These are phyloP conservation scores for Liodrosophila aerea DNA, from an alignment of 2,888 invertebrate genomes.

Conservation along the genomic window DNA sequence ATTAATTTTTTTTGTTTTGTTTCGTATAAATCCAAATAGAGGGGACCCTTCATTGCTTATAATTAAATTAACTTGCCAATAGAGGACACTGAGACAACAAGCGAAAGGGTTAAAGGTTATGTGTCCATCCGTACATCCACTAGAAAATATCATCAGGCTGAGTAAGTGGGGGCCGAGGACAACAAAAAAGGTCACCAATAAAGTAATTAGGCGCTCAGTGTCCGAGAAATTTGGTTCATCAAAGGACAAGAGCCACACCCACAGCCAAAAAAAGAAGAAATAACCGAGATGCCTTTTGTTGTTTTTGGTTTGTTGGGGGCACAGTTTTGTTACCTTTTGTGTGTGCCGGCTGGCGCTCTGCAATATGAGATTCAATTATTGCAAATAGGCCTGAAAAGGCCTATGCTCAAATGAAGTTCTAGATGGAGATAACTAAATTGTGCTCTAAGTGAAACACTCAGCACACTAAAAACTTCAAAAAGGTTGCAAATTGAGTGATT, in stretches of 20 bases:
- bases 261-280: too few species aligned
- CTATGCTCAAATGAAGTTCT: constrained; percentile 33
- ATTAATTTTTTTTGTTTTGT: constrained; percentile 38
- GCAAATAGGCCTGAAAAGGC: constrained; percentile 50
- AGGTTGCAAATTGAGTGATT: constrained; percentile 50
- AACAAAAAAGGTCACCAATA: constrained; percentile 71
- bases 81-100: constrained; percentile 35
- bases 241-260: constrained; percentile 49
- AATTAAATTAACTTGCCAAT: constrained; percentile 74
- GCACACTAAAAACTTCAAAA: constrained; percentile 29
- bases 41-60: constrained; percentile 49
- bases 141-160: constrained; percentile 24
- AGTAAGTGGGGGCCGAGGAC: constrained; percentile 2
- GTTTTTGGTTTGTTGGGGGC: background rate
- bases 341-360: constrained; percentile 23
- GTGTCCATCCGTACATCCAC: constrained; percentile 6
- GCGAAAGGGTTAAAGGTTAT: constrained; percentile 68
- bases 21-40: constrained; percentile 25
- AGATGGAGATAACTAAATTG: constrained; percentile 58
- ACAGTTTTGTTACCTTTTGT: constrained; percentile 55
- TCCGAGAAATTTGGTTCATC: constrained; percentile 76
- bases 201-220: constrained; percentile 77
- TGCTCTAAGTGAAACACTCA: constrained; percentile 54
- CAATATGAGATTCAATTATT: constrained; percentile 66
- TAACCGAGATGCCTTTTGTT: constrained; percentile 44